Base-by-base conservation (phyloP, 2,888 invertebrate genomes). In the Gasteruption jaculator region DNA sequence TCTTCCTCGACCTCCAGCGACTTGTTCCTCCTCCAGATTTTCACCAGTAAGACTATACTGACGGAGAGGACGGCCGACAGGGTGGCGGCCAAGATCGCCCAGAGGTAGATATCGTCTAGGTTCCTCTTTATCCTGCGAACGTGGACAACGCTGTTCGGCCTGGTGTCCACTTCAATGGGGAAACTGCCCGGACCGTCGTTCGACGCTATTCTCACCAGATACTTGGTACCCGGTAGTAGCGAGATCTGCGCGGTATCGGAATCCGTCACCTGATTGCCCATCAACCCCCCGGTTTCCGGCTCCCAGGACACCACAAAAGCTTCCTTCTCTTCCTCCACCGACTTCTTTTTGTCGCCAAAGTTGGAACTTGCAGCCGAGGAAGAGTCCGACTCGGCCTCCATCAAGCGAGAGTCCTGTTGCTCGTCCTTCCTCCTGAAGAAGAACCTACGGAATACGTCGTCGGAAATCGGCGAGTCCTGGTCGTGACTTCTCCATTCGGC, bases 111-210 rank as follows among this genome's bases (percentile, higher is more conserved):
- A 29, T 52, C 42, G 10, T 51, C 49, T 21, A 58, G 50, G 33
- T 52, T 55, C 46, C 54, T 58, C 47, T 60, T 57, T 37, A 64
- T 47, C 48, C 57, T 54, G 43, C 54, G 52, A 2, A 61, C 57
- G 7, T 58, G 54, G 1, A 62, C 54, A 12, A 53, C 48, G 8
- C 34, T 53, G 11, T 33, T 38, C 1, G 60, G 56, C 53, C 61
- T 57, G 7, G 70, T 70, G 48, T 70, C 69, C 16, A 70, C 56
- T 21, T 68, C 63, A 30, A 70, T 68, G 4, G 70, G 65, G 29
- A 65, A 70, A 33, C 70, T 70, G 2, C 69, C 70, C 0, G 69
- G 70, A 0, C 69, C 70, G 5, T 69, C 64, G 45, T 68, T 65
- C 3, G 68, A 68, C 0, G 70, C 67, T 24, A 70, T 58, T 36